Evolutionary conservation across 1,140 invertebrate genomes (phyloP).

Genomic region (Drosophila kurseongensis): DNA sequence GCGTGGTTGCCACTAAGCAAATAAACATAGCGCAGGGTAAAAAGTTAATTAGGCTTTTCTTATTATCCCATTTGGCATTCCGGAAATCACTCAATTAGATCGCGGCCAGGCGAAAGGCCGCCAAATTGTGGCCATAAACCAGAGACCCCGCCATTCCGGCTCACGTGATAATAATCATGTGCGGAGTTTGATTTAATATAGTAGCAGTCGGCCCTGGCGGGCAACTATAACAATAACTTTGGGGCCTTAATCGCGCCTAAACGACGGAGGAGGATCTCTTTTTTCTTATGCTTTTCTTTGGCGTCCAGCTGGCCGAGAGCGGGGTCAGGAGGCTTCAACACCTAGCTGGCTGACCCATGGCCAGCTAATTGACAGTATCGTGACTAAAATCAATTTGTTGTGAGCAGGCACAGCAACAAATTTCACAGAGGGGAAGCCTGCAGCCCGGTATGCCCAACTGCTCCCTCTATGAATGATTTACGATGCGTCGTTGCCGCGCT

Average conservation of each 20-base stretch:
- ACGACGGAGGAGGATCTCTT: slow-evolving; percentile 53
- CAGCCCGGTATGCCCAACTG: background rate
- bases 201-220: slow-evolving; percentile 67
- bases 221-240: slow-evolving; percentile 81
- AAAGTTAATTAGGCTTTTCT: slow-evolving; percentile 76
- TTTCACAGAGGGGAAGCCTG: slow-evolving; percentile 50
- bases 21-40: slow-evolving; percentile 59
- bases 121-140: slow-evolving; percentile 63
- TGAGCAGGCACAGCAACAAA: slow-evolving; percentile 78
- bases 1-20: slow-evolving; percentile 47
- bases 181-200: slow-evolving; percentile 83
- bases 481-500: slow-evolving; percentile 76
- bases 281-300: background rate
- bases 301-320: slow-evolving; percentile 29
- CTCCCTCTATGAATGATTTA: slow-evolving; percentile 82
- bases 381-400: slow-evolving; percentile 83
- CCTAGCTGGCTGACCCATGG: slow-evolving; percentile 75
- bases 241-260: slow-evolving; percentile 76
- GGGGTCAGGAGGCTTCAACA: slow-evolving; percentile 74
- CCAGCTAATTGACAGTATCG: slow-evolving; percentile 82
- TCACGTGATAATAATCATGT: slow-evolving; percentile 83
- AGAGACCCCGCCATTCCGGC: slow-evolving; percentile 20
- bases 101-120: slow-evolving; percentile 67
- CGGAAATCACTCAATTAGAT: slow-evolving; percentile 80
- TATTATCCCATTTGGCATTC: slow-evolving; percentile 44